Conservation (phyloP, 2,113 vertebrate genomes). For the Clarias gariepinus region DNA sequence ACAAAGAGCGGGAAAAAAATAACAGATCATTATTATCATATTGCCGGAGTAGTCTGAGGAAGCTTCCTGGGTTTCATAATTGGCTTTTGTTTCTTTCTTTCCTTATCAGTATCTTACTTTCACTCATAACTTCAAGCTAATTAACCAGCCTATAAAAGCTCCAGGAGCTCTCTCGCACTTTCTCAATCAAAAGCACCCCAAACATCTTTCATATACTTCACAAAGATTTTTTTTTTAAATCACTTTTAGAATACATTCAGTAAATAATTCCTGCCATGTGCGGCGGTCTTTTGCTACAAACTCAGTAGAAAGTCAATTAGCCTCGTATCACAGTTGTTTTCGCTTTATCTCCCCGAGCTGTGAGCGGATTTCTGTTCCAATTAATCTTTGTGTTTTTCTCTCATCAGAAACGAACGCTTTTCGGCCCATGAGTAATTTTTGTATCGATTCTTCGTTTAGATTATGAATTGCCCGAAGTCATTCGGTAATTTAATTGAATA, state of each 20-base stretch:
- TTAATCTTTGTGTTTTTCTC: conserved; percentile 34
- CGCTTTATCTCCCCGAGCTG: conserved; percentile 30
- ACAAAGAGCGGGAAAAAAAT: background rate
- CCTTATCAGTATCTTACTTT: conserved; percentile 71
- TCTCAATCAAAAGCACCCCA: conserved; percentile 37
- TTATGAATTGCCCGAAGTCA: conserved; percentile 22
- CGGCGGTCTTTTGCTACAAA: conserved; percentile 45
- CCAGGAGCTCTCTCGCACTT: conserved; percentile 50
- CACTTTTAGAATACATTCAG: conserved; percentile 43
- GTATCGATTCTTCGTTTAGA: conserved; percentile 8
- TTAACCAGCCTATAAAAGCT: conserved; percentile 62
- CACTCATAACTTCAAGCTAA: conserved; percentile 71
- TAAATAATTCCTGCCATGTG: conserved; percentile 48
- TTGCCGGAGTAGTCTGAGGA: conserved; percentile 25
- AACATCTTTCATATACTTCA: conserved; percentile 45
- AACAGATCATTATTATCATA: background rate
- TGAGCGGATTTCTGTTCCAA: conserved; percentile 40
- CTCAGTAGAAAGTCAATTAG: conserved; percentile 53
- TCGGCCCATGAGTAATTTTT: background rate
- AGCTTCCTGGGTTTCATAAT: conserved; percentile 59
- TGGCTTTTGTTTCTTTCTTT: conserved; percentile 68
- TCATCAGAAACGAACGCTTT: conserved; percentile 16
- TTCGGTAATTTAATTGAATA: background rate
- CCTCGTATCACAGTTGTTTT: conserved; percentile 51
- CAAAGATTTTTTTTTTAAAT: conserved; percentile 35